Percentiles rank a stretch among this genome's conserved stretches.
phyloP scores from a whole-genome alignment of 2,113 vertebrate genomes.

The Triplophysa dalaica region DNA sequence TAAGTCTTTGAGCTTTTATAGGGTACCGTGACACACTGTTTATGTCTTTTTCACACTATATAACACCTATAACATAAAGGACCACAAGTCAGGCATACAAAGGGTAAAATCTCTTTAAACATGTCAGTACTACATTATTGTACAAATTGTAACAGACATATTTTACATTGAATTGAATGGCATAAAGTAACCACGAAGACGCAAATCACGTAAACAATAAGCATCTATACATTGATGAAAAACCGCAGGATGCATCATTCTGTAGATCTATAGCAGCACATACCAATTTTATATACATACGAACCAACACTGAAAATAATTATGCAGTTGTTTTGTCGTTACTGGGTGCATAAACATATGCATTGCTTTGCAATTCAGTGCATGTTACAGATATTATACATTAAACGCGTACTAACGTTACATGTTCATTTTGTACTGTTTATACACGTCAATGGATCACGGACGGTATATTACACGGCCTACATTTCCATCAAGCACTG shows the following conservation, averaged over 20 bases:
- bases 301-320: slow-evolving; percentile 14
- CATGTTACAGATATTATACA: background rate
- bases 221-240: background rate
- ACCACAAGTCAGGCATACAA: background rate
- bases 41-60: background rate
- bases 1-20: background rate
- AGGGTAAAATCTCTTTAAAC: background rate
- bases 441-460: background rate
- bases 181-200: background rate
- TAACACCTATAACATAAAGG: background rate
- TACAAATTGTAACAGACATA: background rate
- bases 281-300: background rate
- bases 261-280: background rate
- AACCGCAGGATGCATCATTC: background rate
- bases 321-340: background rate
- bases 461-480: slow-evolving; percentile 6
- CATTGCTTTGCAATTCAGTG: too few species aligned
- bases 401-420: background rate
- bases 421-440: too few species aligned
- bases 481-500: background rate
- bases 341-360: background rate
- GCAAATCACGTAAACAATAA: background rate
- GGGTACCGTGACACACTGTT: background rate
- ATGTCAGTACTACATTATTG: background rate
- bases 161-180: background rate